Percentiles rank a stretch among this genome's conserved stretches.
These are phyloP conservation scores for Lycocerus yunnanus DNA, from an alignment of 2,888 invertebrate genomes.

Conservation along the genomic window DNA sequence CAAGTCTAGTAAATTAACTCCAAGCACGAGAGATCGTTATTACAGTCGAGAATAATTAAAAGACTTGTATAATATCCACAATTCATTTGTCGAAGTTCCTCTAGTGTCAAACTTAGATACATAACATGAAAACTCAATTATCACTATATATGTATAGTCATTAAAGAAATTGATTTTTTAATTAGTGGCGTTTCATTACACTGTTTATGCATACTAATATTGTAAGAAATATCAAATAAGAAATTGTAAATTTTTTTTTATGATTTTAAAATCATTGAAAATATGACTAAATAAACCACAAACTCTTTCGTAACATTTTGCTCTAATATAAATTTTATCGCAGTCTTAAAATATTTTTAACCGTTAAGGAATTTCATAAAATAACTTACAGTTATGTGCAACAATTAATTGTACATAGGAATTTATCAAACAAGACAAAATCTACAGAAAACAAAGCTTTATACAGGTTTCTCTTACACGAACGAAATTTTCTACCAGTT, in stretches of 20 bases:
- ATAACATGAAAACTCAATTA: conserved; percentile 20
- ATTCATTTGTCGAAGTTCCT: conserved; percentile 10
- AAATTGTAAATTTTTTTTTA: neutral
- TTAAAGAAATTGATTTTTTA: neutral
- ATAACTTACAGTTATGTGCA: neutral
- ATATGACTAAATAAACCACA: neutral
- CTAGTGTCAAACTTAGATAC: conserved; percentile 10
- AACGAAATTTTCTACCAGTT: neutral
- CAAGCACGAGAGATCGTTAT: conserved; percentile 16
- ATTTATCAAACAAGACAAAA: neutral
- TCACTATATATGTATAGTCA: conserved; percentile 1
- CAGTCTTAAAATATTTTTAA: no score
- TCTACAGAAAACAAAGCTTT: neutral
- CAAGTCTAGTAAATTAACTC: conserved; percentile 13
- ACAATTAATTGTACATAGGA: neutral
- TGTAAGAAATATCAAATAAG: neutral
- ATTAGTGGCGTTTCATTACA: neutral
- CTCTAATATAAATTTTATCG: neutral
- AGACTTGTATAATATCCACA: conserved; percentile 6
- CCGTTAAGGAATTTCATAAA: neutral
- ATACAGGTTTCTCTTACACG: neutral
- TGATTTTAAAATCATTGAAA: neutral
- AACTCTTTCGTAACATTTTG: neutral
- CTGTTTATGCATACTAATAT: neutral
- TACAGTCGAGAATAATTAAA: conserved; percentile 19